These are phyloP conservation scores for Agapornis canus DNA, from an alignment of 2,797 vertebrate genomes.

Conservation along the genomic window DNA sequence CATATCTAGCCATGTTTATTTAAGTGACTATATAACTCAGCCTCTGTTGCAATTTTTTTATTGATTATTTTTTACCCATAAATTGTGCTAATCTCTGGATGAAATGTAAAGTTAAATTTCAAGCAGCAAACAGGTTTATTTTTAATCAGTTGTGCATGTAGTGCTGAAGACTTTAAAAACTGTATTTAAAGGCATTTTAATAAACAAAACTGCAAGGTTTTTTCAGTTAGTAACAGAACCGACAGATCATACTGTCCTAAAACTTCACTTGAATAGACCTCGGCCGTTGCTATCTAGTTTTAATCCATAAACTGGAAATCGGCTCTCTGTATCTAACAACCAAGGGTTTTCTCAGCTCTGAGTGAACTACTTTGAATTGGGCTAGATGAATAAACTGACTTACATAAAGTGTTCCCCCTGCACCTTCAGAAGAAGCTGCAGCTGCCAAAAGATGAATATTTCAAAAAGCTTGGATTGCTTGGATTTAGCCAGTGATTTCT, in stretches of 20 bases:
- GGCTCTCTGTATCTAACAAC: slow-evolving; percentile 27
- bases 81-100: not conserved
- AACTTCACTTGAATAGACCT: slow-evolving; percentile 1
- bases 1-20: not conserved
- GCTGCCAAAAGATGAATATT: slow-evolving; percentile 59
- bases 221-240: not conserved
- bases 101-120: not conserved
- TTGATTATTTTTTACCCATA: not conserved
- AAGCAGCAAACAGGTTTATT: not conserved
- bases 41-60: not conserved
- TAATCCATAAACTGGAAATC: slow-evolving; percentile 13
- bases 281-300: not conserved
- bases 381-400: slow-evolving; percentile 39
- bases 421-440: slow-evolving; percentile 62
- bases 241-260: not conserved
- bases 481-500: not conserved
- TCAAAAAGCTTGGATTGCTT: slow-evolving; percentile 20
- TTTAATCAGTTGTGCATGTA: not conserved
- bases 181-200: not conserved
- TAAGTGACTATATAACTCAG: not conserved
- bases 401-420: slow-evolving; percentile 33
- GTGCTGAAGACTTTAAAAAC: not conserved
- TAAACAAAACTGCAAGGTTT: not conserved
- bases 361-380: slow-evolving; percentile 48
- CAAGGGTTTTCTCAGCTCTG: slow-evolving; percentile 41